These are phyloP conservation scores for Poeciliopsis retropinna DNA, from an alignment of 2,113 vertebrate species.

Conservation along the genomic window DNA sequence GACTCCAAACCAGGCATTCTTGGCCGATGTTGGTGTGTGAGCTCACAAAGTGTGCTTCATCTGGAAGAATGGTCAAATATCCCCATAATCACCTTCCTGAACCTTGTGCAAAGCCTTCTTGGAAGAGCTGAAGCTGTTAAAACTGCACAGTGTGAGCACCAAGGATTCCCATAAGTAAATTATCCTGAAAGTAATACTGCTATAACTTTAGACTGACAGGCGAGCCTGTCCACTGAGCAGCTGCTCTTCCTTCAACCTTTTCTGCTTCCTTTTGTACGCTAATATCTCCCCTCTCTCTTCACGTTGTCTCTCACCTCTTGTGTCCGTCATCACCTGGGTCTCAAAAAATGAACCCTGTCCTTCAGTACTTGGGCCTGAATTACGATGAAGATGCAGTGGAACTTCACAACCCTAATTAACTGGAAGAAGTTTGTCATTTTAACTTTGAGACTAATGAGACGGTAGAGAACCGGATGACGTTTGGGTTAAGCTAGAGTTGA, in stretches of 20 bases:
- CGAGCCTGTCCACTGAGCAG: too few relatives aligned
- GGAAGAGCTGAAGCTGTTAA: neutral
- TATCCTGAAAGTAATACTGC: neutral
- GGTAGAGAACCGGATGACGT: too few relatives aligned
- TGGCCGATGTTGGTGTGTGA: neutral
- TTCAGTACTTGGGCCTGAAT: neutral
- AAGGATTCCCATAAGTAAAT: neutral
- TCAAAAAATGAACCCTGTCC: neutral
- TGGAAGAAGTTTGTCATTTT: neutral
- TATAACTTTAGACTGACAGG: too few relatives aligned
- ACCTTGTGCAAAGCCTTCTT: neutral
- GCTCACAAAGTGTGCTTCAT: neutral
- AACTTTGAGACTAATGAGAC: neutral
- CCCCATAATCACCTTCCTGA: neutral
- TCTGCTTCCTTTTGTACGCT: too few relatives aligned
- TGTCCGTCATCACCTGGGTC: too few relatives aligned
- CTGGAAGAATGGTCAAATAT: neutral
- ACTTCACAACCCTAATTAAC: neutral
- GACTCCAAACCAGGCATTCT: neutral
- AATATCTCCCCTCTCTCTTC: too few relatives aligned
- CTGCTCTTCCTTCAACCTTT: too few relatives aligned
- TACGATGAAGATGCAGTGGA: neutral
- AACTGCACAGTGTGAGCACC: neutral
- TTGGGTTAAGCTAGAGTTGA: neutral
- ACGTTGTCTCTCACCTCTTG: too few relatives aligned